phyloP scores from a whole-genome alignment of 2,113 vertebrate genomes.

The Daubentonia madagascariensis region DNA sequence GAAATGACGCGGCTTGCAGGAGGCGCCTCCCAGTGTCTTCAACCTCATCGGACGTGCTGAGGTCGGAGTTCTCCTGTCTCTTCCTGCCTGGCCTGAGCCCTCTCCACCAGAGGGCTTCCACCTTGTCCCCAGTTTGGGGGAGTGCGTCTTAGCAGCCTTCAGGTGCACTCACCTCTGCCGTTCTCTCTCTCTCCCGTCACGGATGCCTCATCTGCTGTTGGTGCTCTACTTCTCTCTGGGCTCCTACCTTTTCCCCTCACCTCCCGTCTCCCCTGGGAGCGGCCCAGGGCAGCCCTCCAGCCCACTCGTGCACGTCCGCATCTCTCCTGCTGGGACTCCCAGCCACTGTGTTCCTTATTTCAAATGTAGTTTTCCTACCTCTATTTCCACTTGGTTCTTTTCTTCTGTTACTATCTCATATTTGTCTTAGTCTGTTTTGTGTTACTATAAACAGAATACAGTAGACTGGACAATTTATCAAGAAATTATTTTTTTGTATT shows the following conservation, averaged over 20 bases:
- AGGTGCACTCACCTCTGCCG: accelerated
- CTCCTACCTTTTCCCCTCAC: too few relatives aligned
- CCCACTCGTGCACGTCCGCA: accelerated
- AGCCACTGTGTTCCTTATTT: neutral
- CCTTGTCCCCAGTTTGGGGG: neutral
- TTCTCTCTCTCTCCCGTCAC: neutral
- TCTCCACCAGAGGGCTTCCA: too few relatives aligned
- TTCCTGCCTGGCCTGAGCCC: accelerated
- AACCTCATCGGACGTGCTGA: neutral
- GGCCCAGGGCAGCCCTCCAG: neutral
- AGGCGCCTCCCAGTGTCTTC: neutral
- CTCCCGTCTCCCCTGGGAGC: neutral
- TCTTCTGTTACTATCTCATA: too few relatives aligned
- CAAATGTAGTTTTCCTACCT: neutral
- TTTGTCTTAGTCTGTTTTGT: neutral
- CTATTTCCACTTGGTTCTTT: neutral
- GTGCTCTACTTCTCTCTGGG: neutral
- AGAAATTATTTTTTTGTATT: neutral
- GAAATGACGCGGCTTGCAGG: neutral
- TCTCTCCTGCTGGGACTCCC: neutral
- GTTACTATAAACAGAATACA: neutral
- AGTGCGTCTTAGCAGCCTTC: accelerated
- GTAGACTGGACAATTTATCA: neutral
- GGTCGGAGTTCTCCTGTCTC: neutral
- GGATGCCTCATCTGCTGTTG: neutral